Conservation (phyloP, 2,888 invertebrate genomes). For the Luperina nickerlii region DNA sequence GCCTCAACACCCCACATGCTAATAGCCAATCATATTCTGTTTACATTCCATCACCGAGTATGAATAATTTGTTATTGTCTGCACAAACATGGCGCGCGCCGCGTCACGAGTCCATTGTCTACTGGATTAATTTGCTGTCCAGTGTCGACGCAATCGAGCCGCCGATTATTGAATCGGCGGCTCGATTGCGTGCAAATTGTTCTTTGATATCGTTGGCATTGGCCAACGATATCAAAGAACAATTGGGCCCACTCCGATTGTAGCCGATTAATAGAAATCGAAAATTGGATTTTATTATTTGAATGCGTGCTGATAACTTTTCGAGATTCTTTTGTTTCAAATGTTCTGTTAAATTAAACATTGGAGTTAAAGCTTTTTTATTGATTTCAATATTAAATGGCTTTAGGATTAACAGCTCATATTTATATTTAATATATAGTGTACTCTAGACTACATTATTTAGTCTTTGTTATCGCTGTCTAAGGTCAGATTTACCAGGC, state of each 20-base stretch:
- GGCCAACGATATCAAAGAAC: constrained; percentile 83
- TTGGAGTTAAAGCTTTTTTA: constrained; percentile 29
- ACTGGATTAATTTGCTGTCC: constrained; percentile 86
- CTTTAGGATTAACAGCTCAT: background rate
- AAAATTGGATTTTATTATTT: constrained; percentile 83
- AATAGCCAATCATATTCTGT: constrained; percentile 91
- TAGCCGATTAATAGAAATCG: constrained; percentile 82
- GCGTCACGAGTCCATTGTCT: constrained; percentile 87
- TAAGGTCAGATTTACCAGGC: background rate
- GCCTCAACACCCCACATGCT: constrained; percentile 84
- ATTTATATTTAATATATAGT: background rate
- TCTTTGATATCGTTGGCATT: too few relatives aligned
- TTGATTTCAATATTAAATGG: constrained; percentile 13
- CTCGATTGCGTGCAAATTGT: too few relatives aligned
- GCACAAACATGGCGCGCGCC: constrained; percentile 82
- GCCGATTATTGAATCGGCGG: too few relatives aligned
- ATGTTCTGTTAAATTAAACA: constrained; percentile 58
- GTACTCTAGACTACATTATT: background rate
- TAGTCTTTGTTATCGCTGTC: background rate
- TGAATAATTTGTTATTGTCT: constrained; percentile 90
- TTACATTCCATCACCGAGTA: constrained; percentile 90
- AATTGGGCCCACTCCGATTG: constrained; percentile 76
- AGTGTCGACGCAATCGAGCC: constrained; percentile 76
- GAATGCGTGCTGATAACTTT: constrained; percentile 70
- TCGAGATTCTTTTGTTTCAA: constrained; percentile 67